Evolutionary conservation across 1,140 invertebrate genomes (phyloP).

Genomic region (Whitmania pigra): DNA sequence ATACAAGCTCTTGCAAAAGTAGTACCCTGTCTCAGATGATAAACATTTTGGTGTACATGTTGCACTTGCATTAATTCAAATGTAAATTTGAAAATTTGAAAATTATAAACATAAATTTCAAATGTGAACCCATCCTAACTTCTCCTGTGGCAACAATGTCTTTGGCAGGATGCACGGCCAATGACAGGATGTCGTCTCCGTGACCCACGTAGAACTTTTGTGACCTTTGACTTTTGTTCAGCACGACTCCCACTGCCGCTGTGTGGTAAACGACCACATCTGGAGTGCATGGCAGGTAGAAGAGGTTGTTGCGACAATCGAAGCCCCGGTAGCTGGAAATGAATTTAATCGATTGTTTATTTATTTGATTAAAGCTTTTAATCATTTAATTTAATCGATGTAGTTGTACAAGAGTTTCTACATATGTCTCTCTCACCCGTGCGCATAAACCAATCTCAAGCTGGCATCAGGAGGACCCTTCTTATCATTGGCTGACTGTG

Average conservation of each 20-base stretch:
- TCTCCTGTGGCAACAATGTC: constrained; percentile 42
- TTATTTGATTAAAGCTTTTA: no score
- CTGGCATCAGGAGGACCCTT: not conserved
- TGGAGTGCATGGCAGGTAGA: constrained; percentile 35
- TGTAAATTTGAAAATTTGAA: no score
- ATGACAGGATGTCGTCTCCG: constrained; percentile 42
- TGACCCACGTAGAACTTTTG: constrained; percentile 42
- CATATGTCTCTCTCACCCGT: not conserved
- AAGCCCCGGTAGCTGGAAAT: constrained; percentile 41
- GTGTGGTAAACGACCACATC: constrained; percentile 42
- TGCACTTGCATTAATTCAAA: no score
- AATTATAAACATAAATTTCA: no score
- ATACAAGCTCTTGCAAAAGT: no score
- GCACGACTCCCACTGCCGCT: constrained; percentile 40
- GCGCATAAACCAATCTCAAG: not conserved
- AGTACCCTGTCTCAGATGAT: no score
- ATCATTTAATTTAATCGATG: no score
- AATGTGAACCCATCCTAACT: constrained; percentile 26
- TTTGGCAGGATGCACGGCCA: constrained; percentile 40
- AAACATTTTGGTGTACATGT: no score
- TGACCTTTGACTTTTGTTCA: constrained; percentile 34
- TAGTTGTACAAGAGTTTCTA: no score
- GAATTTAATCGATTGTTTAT: no score
- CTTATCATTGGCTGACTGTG: not conserved
- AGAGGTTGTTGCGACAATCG: constrained; percentile 43